Evolutionary conservation across 2,888 invertebrate species (phyloP), one percentile per base, ranked within the genome.

Genomic region (Xiphydria camelus): DNA sequence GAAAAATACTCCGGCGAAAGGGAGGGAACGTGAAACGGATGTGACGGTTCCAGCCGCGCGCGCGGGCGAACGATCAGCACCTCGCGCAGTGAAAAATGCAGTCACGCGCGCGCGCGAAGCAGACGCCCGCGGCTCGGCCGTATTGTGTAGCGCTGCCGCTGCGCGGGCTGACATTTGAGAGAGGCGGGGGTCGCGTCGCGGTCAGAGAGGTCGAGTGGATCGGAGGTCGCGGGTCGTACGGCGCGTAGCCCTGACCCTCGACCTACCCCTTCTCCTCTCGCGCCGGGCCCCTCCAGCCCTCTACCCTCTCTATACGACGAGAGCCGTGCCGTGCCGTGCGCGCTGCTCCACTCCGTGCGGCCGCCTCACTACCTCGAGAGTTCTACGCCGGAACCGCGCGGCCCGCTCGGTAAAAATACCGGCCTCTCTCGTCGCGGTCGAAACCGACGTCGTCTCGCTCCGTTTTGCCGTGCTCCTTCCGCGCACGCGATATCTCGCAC

Each of bases 231-330:
- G 62, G 70, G 66, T 67, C 70, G 64, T 68, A 64, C 65, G 63
- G 64, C 67, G n/a, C n/a, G 65, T 67, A 72, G 70, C 73, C 73
- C 67, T 73, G 74, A 73, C 72, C 65, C 62, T 55, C 54, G 65
- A 66, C 64, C 64, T 62, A 60, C 56, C 58, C 63, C 61, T 58
- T 55, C 58, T 57, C 32, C 19, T 14, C 40, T 9, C 21, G 37
- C 35, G 19, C 44, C 35, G 29, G 36, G 37, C 38, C 29, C 43
- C 46, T 41, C 49, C 22, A 41, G 29, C 39, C 41, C 40, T 43
- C 47, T 36, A 37, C 42, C 41, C 25, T 45, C 41, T 40, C 32
- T 35, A 17, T 21, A 26, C 10, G 37, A n/a, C n/a, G n/a, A 15
- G 29, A 29, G 12, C 29, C 29, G 14, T 29, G 15, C 29, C 29